Evolutionary conservation across 2,797 vertebrate species (phyloP), one percentile per base, ranked within the genome.

Genomic region (Pangasius mekongensis): DNA sequence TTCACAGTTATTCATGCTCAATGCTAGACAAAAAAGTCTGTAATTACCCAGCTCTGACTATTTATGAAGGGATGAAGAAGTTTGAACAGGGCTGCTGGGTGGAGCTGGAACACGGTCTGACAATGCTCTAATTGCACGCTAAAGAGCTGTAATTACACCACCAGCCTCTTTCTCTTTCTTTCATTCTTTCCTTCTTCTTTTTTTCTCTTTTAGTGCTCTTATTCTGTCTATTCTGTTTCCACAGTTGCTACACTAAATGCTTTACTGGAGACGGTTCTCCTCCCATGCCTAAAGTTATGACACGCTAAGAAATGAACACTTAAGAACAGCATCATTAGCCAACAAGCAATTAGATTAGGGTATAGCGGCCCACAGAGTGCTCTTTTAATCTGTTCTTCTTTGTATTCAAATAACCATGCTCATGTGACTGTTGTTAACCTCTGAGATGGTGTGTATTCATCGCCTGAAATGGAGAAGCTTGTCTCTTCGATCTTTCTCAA

Each of bases 261-360:
- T 77, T 85, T 13, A 27, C 81, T 18, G 14, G 43, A 52, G 54
- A 86, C 47, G 94, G 95, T 94, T 94, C 95, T 95, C 95, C 95
- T 95, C 96, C 95, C 95, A 95, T 97, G 96, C 97, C 96, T 95
- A 95, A 96, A 96, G 95, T 96, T 95, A 95, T 96, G 96, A 97
- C 96, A 96, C 95, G 96, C 96, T 96, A 96, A 96, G 96, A 97
- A 96, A 98, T 98, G 98, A 98, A 97, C 96, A 95, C 97, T 95
- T 96, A 97, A 96, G 97, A 97, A 97, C 96, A 93, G 94, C 97
- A 96, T 97, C 97, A 97, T 98, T 97, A 97, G 96, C 95, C 96
- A 95, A 97, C 95, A 96, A 96, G 96, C 97, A 98, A 98, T 99
- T 98, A 97, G 97, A 98, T 98, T 97, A 97, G 97, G 97, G 95